Evolutionary conservation across 2,113 vertebrate genomes (phyloP).

Genomic region (Poeciliopsis turrubarensis): DNA sequence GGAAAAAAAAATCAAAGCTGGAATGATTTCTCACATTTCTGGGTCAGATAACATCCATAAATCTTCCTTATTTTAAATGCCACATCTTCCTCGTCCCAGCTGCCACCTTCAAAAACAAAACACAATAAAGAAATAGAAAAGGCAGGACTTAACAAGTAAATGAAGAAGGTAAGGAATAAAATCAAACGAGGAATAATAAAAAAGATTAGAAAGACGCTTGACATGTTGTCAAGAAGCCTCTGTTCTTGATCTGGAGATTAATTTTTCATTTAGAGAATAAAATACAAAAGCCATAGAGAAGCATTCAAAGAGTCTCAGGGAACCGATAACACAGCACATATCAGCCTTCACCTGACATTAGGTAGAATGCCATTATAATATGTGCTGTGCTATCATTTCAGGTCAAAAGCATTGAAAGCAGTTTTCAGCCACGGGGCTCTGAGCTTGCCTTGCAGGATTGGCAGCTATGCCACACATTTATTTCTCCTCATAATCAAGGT

Average conservation of each 20-base stretch:
- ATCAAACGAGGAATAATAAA: background rate
- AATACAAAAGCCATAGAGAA: slow-evolving; percentile 59
- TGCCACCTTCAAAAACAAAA: slow-evolving; percentile 17
- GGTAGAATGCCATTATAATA: slow-evolving; percentile 72
- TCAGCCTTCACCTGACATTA: slow-evolving; percentile 70
- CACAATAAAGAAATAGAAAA: background rate
- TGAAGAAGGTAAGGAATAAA: slow-evolving; percentile 18
- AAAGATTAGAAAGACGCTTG: slow-evolving; percentile 37
- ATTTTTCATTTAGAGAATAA: slow-evolving; percentile 61
- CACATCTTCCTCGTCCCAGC: slow-evolving; percentile 22
- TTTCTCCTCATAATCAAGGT: slow-evolving; percentile 56
- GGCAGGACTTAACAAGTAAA: slow-evolving; percentile 17
- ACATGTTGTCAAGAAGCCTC: slow-evolving; percentile 39
- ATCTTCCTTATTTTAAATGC: slow-evolving; percentile 68
- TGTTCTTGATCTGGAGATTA: slow-evolving; percentile 62
- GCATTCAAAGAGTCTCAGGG: slow-evolving; percentile 59
- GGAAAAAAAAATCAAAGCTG: slow-evolving; percentile 17
- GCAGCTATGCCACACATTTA: slow-evolving; percentile 53
- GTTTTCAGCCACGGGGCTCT: slow-evolving; percentile 66
- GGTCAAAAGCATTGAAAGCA: slow-evolving; percentile 68
- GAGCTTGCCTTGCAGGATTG: slow-evolving; percentile 57
- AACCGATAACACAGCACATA: slow-evolving; percentile 73
- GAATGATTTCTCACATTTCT: slow-evolving; percentile 48
- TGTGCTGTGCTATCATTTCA: slow-evolving; percentile 72
- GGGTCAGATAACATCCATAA: slow-evolving; percentile 58